Conservation (phyloP, 2,888 invertebrate species). For the Nomada flava region DNA sequence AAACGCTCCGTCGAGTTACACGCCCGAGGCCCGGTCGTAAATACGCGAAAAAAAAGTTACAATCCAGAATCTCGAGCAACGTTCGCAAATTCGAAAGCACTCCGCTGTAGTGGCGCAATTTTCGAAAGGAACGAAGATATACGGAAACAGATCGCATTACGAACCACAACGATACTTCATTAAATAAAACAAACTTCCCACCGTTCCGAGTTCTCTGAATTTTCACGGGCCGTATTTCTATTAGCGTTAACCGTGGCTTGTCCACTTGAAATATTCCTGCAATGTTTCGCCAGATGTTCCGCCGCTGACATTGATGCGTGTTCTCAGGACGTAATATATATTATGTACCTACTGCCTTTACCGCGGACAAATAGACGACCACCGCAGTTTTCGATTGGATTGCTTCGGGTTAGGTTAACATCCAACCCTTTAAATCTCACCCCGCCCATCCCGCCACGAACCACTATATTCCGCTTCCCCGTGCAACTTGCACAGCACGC, state of each 20-base stretch:
- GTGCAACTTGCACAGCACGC: too few species aligned
- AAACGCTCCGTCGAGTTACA: neutral
- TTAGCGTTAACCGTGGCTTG: conserved; percentile 10
- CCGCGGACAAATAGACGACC: conserved; percentile 5
- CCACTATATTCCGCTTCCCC: too few species aligned
- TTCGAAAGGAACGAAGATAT: neutral
- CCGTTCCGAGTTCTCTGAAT: neutral
- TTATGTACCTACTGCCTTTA: neutral
- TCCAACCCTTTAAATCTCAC: too few species aligned
- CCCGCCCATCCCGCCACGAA: too few species aligned
- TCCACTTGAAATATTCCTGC: conserved; percentile 40
- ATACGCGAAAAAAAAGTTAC: neutral
- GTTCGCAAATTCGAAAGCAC: too few species aligned
- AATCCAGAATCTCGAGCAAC: neutral
- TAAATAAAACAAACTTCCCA: conserved; percentile 27
- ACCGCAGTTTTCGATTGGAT: neutral
- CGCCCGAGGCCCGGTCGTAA: conserved; percentile 1
- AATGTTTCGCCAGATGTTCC: conserved; percentile 12
- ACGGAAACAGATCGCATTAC: conserved; percentile 20
- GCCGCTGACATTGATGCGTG: conserved; percentile 10
- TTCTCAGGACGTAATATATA: conserved; percentile 2
- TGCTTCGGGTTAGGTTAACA: neutral
- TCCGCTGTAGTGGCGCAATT: too few species aligned
- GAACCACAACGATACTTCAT: conserved; percentile 21
- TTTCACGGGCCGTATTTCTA: conserved; percentile 7